Evolutionary conservation across 2,113 vertebrate species (phyloP).

Genomic region (Furnarius figulus): DNA sequence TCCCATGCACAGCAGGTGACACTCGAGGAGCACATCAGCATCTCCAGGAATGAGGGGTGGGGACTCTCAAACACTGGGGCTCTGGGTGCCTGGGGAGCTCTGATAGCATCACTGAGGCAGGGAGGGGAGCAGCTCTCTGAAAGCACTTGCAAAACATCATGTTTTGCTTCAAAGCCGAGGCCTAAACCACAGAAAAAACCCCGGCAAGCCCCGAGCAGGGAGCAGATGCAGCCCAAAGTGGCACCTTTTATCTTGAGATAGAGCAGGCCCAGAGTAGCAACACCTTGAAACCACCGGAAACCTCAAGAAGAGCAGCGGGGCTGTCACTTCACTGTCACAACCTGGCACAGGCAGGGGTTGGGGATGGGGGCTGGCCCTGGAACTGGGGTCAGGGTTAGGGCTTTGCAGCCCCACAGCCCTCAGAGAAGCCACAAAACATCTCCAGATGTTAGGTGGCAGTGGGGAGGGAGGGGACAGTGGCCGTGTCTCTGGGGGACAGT

Average conservation of each 20-base stretch:
- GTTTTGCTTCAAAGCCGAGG: neutral
- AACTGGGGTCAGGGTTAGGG: fast-evolving
- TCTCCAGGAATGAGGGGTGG: neutral
- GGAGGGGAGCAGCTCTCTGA: neutral
- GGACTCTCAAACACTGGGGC: neutral
- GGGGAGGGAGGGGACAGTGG: too few species aligned
- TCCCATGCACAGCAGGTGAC: neutral
- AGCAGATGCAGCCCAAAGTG: neutral
- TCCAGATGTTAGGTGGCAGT: fast-evolving
- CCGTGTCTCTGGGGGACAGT: neutral
- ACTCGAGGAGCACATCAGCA: fast-evolving
- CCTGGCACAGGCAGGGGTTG: neutral
- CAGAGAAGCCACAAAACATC: neutral
- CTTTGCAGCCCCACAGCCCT: fast-evolving
- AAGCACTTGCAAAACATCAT: neutral
- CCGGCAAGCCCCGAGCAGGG: fast-evolving
- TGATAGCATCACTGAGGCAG: neutral
- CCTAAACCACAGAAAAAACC: neutral
- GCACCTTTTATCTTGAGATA: fast-evolving
- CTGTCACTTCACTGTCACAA: neutral
- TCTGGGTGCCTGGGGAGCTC: neutral
- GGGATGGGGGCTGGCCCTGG: neutral
- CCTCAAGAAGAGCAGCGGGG: fast-evolving
- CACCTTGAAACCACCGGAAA: neutral
- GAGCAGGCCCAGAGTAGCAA: neutral